These are phyloP conservation scores for Drosophila leonis DNA, from an alignment of 2,888 invertebrate species.

Conservation along the genomic window DNA sequence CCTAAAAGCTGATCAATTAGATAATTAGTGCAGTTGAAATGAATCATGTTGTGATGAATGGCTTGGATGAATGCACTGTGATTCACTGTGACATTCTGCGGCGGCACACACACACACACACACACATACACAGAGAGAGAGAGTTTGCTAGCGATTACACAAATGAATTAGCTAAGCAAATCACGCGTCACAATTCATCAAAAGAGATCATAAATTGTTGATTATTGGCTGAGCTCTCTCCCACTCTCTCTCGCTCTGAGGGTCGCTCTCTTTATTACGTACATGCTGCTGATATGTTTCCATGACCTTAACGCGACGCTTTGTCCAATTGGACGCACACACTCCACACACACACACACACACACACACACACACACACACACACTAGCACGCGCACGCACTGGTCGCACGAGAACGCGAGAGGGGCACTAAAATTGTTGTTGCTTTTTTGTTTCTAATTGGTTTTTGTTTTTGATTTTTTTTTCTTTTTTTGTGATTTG, in stretches of 20 bases:
- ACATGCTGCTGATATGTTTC: constrained; percentile 71
- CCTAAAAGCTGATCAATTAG: constrained; percentile 21
- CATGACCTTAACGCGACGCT: constrained; percentile 73
- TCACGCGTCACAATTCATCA: constrained; percentile 54
- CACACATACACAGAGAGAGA: neutral
- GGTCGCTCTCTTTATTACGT: constrained; percentile 43
- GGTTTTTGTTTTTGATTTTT: constrained; percentile 35
- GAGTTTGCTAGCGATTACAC: constrained; percentile 19
- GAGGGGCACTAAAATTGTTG: constrained; percentile 22
- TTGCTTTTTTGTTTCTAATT: constrained; percentile 47
- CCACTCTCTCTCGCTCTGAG: constrained; percentile 4
- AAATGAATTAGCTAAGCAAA: constrained; percentile 56
- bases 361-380: constrained; percentile 16
- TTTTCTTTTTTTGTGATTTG: constrained; percentile 23
- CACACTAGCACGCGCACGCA: constrained; percentile 20
- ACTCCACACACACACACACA: constrained; percentile 12
- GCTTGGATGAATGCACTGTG: constrained; percentile 31
- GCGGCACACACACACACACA: neutral
- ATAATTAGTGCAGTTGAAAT: constrained; percentile 28
- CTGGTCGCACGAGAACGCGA: constrained; percentile 8
- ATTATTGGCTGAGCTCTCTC: constrained; percentile 22
- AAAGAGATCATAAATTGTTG: constrained; percentile 45
- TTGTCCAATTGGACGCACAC: constrained; percentile 34
- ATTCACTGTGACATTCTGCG: constrained; percentile 26
- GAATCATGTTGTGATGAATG: constrained; percentile 23